phyloP scores from a whole-genome alignment of 2,113 vertebrate genomes.

The Sphyrna mokarran region DNA sequence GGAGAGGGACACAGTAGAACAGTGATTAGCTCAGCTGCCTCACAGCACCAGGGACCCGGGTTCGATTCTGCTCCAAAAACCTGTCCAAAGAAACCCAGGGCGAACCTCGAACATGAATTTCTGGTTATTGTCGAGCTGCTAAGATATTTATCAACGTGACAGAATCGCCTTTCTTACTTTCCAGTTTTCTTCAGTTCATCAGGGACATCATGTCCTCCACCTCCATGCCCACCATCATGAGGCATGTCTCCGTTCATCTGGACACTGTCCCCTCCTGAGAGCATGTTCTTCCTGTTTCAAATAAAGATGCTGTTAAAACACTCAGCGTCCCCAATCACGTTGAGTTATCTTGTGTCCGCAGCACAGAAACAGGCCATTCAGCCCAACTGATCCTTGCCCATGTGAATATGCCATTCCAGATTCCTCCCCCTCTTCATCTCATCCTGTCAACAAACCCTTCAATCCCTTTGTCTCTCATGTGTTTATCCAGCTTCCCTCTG shows the following conservation, averaged over 20 bases:
- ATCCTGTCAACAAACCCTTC: too few relatives aligned
- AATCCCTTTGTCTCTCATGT: too few relatives aligned
- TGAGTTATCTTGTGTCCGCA: too few relatives aligned
- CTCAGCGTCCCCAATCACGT: neutral
- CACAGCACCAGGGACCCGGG: too few relatives aligned
- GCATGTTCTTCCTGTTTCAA: slow-evolving; percentile 83
- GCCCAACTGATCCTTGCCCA: too few relatives aligned
- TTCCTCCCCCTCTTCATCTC: too few relatives aligned
- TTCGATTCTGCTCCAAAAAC: neutral
- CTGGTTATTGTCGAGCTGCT: neutral
- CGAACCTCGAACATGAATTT: neutral
- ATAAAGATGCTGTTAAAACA: neutral
- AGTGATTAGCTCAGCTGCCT: too few relatives aligned
- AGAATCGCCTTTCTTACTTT: slow-evolving; percentile 56
- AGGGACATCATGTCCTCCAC: slow-evolving; percentile 73
- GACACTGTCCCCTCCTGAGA: slow-evolving; percentile 73
- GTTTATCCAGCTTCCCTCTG: too few relatives aligned
- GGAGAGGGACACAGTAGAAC: too few relatives aligned
- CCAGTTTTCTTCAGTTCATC: slow-evolving; percentile 85
- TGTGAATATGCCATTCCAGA: too few relatives aligned
- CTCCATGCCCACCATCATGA: slow-evolving; percentile 71
- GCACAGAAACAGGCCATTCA: too few relatives aligned
- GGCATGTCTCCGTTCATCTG: slow-evolving; percentile 93
- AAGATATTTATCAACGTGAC: neutral
- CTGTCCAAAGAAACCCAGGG: neutral